Percentiles rank a stretch among this genome's conserved stretches.
Conservation (phyloP, 2,797 vertebrate genomes). For the Mus spretus region DNA sequence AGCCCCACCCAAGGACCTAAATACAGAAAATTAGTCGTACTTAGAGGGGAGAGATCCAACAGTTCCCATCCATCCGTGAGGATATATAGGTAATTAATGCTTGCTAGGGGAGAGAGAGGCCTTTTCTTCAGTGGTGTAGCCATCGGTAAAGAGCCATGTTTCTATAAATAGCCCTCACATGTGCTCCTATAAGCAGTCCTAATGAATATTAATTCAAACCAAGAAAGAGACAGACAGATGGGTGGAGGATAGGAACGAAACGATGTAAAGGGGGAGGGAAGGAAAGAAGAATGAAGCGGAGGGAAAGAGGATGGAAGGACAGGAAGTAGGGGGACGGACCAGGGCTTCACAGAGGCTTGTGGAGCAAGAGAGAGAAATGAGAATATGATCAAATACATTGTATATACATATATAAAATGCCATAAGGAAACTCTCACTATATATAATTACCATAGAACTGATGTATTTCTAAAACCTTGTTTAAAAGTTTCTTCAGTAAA, state of each 20-base stretch:
- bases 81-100: not conserved
- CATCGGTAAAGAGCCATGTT: not conserved
- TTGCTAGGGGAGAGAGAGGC: not conserved
- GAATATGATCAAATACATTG: not conserved
- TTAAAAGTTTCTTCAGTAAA: constrained; percentile 49
- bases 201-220: not conserved
- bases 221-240: not conserved
- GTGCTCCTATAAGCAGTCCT: not conserved
- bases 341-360: not conserved
- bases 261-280: not conserved
- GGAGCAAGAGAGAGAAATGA: not conserved
- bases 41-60: not conserved
- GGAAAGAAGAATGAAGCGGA: not conserved
- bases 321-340: not conserved
- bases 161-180: not conserved
- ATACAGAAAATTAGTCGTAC: not conserved
- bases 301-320: not conserved
- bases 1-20: no score
- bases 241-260: not conserved
- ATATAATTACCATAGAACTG: not conserved
- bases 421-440: not conserved
- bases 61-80: not conserved
- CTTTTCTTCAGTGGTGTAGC: not conserved
- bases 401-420: not conserved
- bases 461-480: not conserved